Evolutionary conservation across 2,113 vertebrate species (phyloP).

Genomic region (Poicephalus meyeri): DNA sequence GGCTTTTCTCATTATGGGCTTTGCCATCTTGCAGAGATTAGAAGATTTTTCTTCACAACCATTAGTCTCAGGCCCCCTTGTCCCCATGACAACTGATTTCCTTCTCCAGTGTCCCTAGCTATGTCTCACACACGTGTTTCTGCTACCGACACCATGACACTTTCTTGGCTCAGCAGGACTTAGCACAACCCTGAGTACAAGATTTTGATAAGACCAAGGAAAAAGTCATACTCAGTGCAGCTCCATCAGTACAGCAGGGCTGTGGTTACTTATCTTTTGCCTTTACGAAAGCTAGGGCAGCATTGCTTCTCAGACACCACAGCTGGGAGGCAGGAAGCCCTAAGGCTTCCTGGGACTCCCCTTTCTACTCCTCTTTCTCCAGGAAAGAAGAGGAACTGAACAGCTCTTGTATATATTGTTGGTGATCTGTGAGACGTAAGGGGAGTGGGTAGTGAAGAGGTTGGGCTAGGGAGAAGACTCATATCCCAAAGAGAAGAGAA

Average conservation of each 20-base stretch:
- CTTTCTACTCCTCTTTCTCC: neutral
- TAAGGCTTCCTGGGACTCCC: neutral
- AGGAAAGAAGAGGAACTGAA: neutral
- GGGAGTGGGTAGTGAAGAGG: neutral
- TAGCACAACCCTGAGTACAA: neutral
- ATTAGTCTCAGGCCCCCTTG: neutral
- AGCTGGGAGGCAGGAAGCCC: neutral
- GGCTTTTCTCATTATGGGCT: neutral
- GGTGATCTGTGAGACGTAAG: neutral
- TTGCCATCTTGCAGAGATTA: neutral
- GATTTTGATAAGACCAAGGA: neutral
- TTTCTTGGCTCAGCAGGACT: neutral
- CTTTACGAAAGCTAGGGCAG: neutral
- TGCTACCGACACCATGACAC: neutral
- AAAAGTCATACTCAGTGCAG: neutral
- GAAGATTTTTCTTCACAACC: neutral
- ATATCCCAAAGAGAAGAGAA: neutral
- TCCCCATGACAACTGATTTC: neutral
- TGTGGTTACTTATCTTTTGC: neutral
- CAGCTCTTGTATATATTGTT: neutral
- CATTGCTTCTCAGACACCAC: fast-evolving
- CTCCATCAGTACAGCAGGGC: neutral
- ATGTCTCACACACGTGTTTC: neutral
- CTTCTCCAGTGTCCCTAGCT: neutral
- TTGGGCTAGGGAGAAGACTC: neutral